phyloP scores from a whole-genome alignment of 2,113 vertebrate genomes.

The Brachionichthys hirsutus region DNA sequence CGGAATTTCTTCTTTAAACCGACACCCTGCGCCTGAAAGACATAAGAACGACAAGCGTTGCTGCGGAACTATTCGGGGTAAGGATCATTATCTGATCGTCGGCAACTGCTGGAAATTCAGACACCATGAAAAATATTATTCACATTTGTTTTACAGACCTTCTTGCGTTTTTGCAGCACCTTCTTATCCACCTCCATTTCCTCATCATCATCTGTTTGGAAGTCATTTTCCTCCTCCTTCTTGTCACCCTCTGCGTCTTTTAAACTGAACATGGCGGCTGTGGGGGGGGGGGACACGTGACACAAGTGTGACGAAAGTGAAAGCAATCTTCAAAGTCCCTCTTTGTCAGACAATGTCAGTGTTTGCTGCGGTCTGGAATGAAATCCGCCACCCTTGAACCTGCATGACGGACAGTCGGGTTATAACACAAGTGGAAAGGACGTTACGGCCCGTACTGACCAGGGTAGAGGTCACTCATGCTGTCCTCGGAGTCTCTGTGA shows the following conservation, averaged over 20 bases:
- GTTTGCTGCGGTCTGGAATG: neutral
- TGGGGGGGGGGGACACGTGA: constrained; percentile 1
- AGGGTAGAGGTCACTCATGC: constrained; percentile 95
- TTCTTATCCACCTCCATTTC: constrained; percentile 69
- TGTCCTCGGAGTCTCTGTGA: constrained; percentile 82
- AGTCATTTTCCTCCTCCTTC: constrained; percentile 63
- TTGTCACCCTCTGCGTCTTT: constrained; percentile 27
- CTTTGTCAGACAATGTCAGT: neutral
- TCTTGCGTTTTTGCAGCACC: constrained; percentile 72
- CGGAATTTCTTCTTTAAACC: constrained; percentile 73
- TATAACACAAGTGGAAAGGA: too few species aligned
- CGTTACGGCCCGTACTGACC: constrained; percentile 71
- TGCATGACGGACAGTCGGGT: too few species aligned
- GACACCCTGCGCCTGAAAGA: constrained; percentile 65
- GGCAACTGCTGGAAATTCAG: neutral
- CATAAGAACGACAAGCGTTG: constrained; percentile 1
- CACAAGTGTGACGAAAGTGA: neutral
- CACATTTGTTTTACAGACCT: constrained; percentile 54
- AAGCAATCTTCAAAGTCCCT: neutral
- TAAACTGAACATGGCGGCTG: constrained; percentile 67
- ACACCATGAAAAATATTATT: neutral
- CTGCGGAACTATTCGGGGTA: neutral
- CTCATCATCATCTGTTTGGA: constrained; percentile 74
- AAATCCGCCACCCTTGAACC: neutral
- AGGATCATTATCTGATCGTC: neutral